These are phyloP conservation scores for Archivesica marissinica DNA, from an alignment of 1,140 invertebrate species.

Conservation along the genomic window DNA sequence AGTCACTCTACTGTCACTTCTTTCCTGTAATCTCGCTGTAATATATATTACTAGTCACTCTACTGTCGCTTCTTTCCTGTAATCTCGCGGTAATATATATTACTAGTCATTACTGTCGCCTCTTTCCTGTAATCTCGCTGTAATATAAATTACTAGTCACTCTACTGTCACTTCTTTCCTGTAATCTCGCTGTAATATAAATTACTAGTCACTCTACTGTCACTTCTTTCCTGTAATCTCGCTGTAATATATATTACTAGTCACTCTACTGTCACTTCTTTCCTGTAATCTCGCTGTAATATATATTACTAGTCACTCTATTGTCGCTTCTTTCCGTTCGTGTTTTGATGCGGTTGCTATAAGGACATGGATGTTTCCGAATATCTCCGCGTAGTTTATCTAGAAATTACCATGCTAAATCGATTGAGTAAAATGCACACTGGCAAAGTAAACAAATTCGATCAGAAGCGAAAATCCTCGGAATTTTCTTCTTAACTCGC, in stretches of 20 bases:
- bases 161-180: no score
- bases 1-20: no score
- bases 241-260: background rate
- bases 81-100: no score
- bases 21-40: no score
- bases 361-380: background rate
- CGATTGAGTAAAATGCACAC: constrained; percentile 25
- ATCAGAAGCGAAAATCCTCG: constrained; percentile 10
- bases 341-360: background rate
- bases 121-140: no score
- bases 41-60: no score
- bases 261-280: background rate
- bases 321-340: background rate
- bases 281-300: background rate
- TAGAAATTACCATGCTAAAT: constrained; percentile 8
- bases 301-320: background rate
- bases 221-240: background rate
- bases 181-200: no score
- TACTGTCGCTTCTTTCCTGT: no score
- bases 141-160: no score
- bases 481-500: constrained; percentile 12
- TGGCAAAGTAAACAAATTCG: constrained; percentile 34
- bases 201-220: background rate
- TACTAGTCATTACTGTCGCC: no score
- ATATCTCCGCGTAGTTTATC: background rate